Percentiles rank a stretch among this genome's conserved stretches.
These are phyloP conservation scores for Lepus townsendii DNA, from an alignment of 2,797 vertebrate genomes.

Conservation along the genomic window DNA sequence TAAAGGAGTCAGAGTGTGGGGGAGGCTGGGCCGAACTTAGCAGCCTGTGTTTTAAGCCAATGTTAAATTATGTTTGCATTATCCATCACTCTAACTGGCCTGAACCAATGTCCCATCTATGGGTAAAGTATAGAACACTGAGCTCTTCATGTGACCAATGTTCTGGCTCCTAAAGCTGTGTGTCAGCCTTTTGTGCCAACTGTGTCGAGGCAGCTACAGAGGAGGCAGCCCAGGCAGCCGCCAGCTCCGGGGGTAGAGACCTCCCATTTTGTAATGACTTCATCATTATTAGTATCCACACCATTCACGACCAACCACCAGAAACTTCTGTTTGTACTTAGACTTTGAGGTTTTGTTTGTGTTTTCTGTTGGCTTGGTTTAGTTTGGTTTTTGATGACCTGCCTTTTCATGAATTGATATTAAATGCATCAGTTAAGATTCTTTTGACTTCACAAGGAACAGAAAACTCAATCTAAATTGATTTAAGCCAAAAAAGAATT, in stretches of 20 bases:
- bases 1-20: not conserved
- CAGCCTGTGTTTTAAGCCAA: not conserved
- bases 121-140: not conserved
- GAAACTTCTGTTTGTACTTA: not conserved
- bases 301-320: not conserved
- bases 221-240: not conserved
- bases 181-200: not conserved
- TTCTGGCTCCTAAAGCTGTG: not conserved
- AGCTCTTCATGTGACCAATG: not conserved
- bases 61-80: not conserved
- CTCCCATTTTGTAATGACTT: not conserved
- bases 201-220: not conserved
- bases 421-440: not conserved
- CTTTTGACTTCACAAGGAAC: conserved; percentile 1
- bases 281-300: not conserved
- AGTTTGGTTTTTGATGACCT: not conserved
- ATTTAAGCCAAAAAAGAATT: conserved; percentile 20
- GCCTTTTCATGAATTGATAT: conserved; percentile 23
- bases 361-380: not conserved
- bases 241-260: not conserved
- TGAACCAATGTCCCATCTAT: not conserved
- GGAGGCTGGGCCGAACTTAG: not conserved
- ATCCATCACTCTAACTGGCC: not conserved
- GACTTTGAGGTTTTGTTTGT: not conserved
- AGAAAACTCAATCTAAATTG: not conserved